Evolutionary conservation across 2,888 invertebrate species (phyloP).

Genomic region (Brachylomia viminalis): DNA sequence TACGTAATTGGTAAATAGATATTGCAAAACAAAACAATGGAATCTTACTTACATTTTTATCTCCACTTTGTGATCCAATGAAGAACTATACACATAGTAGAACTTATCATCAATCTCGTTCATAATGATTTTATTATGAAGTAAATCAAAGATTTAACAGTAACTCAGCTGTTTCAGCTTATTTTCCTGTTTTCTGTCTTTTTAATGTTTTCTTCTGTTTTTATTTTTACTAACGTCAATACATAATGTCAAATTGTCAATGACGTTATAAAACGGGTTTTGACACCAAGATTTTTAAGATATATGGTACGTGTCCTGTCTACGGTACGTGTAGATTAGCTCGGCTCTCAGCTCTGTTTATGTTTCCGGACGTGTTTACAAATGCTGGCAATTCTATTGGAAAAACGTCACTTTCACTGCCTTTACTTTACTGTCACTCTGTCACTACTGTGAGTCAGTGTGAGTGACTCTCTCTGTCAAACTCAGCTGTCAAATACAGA

Average conservation of each 20-base stretch:
- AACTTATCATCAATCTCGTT: conserved; percentile 95
- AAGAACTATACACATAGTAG: conserved; percentile 97
- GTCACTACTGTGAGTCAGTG: too few relatives aligned
- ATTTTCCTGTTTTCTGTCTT: conserved; percentile 8
- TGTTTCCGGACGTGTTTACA: conserved; percentile 1
- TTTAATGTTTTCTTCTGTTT: conserved; percentile 24
- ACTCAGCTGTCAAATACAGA: conserved; percentile 1
- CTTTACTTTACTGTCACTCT: not conserved
- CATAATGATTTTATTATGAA: conserved; percentile 82
- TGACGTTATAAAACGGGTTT: too few relatives aligned
- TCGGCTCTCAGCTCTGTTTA: not conserved
- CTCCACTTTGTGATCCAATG: conserved; percentile 96
- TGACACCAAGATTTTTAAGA: not conserved
- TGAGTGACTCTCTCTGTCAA: too few relatives aligned
- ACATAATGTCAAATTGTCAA: too few relatives aligned
- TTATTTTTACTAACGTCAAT: conserved; percentile 11
- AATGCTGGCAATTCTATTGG: not conserved
- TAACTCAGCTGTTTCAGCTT: conserved; percentile 53
- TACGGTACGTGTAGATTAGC: not conserved
- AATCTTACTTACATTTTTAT: conserved; percentile 95
- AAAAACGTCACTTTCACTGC: not conserved
- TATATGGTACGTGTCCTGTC: not conserved
- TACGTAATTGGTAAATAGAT: conserved; percentile 13
- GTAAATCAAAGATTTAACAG: conserved; percentile 1
- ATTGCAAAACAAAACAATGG: conserved; percentile 8